phyloP scores from a whole-genome alignment of 2,797 vertebrate genomes.

The Toxotes lorentzi region DNA sequence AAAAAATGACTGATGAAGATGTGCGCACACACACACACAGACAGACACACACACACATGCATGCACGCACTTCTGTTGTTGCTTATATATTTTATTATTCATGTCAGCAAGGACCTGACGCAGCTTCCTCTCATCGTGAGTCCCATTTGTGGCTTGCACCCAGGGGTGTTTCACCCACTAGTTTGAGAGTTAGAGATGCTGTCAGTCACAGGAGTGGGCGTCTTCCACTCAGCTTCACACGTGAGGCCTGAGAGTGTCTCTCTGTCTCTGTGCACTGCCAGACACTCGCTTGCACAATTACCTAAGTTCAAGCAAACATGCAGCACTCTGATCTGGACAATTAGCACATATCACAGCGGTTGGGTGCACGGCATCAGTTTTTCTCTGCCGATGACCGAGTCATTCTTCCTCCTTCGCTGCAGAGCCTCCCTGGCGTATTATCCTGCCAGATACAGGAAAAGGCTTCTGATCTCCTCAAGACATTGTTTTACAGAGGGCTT shows the following conservation, averaged over 20 bases:
- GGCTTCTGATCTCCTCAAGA: conserved; percentile 92
- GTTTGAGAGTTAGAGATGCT: conserved; percentile 27
- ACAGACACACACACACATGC: too few species aligned
- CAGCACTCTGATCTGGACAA: conserved; percentile 73
- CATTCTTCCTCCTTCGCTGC: conserved; percentile 81
- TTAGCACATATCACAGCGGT: conserved; percentile 69
- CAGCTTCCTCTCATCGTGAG: conserved; percentile 28
- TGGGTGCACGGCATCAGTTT: conserved; percentile 71
- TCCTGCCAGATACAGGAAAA: conserved; percentile 88
- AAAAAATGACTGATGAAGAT: neutral
- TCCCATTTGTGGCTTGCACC: conserved; percentile 24
- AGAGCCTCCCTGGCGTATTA: conserved; percentile 86
- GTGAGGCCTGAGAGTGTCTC: conserved; percentile 14
- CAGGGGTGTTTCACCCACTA: conserved; percentile 27
- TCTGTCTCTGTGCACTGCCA: conserved; percentile 30
- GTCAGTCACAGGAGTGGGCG: conserved; percentile 35
- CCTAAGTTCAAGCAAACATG: conserved; percentile 50
- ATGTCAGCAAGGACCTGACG: conserved; percentile 21
- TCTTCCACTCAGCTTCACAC: conserved; percentile 17
- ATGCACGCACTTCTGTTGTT: conserved; percentile 6
- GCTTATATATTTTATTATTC: conserved; percentile 15
- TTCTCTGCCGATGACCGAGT: conserved; percentile 87
- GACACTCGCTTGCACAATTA: conserved; percentile 37
- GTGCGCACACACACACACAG: neutral
- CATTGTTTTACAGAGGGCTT: conserved; percentile 91